phyloP scores from a whole-genome alignment of 2,888 invertebrate genomes.

The Falcaria lacertinaria region DNA sequence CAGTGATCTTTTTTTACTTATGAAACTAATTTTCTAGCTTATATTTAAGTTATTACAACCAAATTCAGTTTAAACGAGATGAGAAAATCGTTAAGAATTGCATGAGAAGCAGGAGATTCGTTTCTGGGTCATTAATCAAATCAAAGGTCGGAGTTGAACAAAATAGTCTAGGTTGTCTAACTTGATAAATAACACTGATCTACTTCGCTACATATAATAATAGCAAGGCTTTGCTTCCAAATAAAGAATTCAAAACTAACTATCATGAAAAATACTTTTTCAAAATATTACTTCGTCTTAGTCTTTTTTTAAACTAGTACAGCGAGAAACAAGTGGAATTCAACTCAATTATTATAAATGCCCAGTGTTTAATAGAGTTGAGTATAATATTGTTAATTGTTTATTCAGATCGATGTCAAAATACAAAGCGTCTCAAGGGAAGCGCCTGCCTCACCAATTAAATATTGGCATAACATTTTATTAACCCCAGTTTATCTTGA shows the following conservation, averaged over 20 bases:
- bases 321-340: conserved; percentile 8
- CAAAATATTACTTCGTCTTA: no score
- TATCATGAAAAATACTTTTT: no score
- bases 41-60: no score
- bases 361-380: conserved; percentile 11
- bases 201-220: no score
- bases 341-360: conserved; percentile 17
- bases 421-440: conserved; percentile 35
- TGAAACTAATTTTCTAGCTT: no score
- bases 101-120: conserved; percentile 3
- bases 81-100: no score
- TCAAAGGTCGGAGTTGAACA: neutral
- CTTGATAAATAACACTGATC: neutral
- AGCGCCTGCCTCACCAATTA: conserved; percentile 37
- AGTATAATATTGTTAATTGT: conserved; percentile 29
- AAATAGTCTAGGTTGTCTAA: neutral
- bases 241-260: no score
- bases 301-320: no score
- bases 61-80: no score
- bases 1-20: no score
- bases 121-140: neutral
- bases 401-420: conserved; percentile 27
- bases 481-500: conserved; percentile 37
- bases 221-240: no score
- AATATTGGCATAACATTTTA: conserved; percentile 58